A percentile compares a stretch with the other conserved stretches of the same genome.
Conservation (phyloP, 2,797 vertebrate species). For the Podarcis lilfordi region DNA sequence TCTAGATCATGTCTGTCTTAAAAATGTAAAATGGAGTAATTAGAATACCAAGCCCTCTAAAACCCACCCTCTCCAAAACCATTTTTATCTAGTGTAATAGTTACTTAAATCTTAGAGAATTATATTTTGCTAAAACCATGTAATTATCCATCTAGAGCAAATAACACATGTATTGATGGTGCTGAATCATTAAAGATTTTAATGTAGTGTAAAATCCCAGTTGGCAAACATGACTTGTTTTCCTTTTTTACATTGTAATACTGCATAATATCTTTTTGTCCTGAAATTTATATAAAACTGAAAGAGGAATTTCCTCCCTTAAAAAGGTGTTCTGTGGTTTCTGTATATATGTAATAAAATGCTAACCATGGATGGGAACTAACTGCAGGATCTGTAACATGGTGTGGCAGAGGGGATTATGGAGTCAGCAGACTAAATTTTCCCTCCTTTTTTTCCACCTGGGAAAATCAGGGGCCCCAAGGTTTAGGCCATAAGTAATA, state of each 20-base stretch:
- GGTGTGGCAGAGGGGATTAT: slow-evolving; percentile 3
- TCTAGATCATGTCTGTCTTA: slow-evolving; percentile 63
- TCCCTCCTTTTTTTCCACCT: slow-evolving; percentile 7
- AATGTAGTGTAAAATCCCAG: slow-evolving; percentile 67
- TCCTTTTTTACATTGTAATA: slow-evolving; percentile 59
- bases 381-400: slow-evolving; percentile 28
- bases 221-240: slow-evolving; percentile 56
- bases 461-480: slow-evolving; percentile 28
- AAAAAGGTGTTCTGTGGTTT: slow-evolving; percentile 70
- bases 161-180: slow-evolving; percentile 58
- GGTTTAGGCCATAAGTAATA: slow-evolving; percentile 19
- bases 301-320: slow-evolving; percentile 67
- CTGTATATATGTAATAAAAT: slow-evolving; percentile 46
- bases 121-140: slow-evolving; percentile 56
- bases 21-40: slow-evolving; percentile 63
- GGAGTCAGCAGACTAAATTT: neutral
- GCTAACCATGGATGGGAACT: slow-evolving; percentile 39
- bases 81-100: slow-evolving; percentile 47
- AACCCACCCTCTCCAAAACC: too few species aligned
- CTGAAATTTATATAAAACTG: slow-evolving; percentile 65
- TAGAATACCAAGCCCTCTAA: slow-evolving; percentile 41
- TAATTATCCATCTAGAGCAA: slow-evolving; percentile 64
- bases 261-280: slow-evolving; percentile 52
- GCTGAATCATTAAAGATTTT: slow-evolving; percentile 63
- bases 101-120: slow-evolving; percentile 57